Evolutionary conservation across 2,888 invertebrate genomes (phyloP), one percentile per base, ranked within the genome.

Genomic region (Metopia argyrocephala): DNA sequence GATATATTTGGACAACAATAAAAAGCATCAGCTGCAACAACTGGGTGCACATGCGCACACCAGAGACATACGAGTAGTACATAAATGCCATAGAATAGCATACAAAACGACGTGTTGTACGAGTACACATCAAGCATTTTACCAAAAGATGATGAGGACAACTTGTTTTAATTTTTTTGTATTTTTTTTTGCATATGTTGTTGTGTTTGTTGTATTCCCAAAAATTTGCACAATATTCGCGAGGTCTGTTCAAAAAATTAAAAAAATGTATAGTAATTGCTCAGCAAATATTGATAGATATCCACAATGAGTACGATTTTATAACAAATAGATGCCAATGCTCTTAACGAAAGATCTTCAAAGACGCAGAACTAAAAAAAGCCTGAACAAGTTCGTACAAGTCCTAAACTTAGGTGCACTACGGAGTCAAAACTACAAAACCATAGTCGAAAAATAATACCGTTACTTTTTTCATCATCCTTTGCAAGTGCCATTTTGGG

Each of bases 31-130:
- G 74, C 79, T 73, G 66, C 75, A 74, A 70, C 65, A 79, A 62
- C 82, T 84, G 83, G n/a, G n/a, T 85, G 87, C 79, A 84, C 87
- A 86, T 86, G 87, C 87, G 86, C 87, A 78, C 70, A 25, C 74
- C 54, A 75, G 57, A 48, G 12, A 31, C 12, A 31, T 12, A n/a
- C 31, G 12, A 31, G 12, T 12, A 12, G 15, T 20, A 18, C 31
- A 21, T 25, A 3, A 5, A 20, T 28, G 20, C n/a, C 52, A 21
- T 54, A 20, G 12, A 9, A 71, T 76, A 54, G 59, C 61, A 62
- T 73, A 48, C 73, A 56, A 48, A 76, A 74, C 78, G 69, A 69
- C 54, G 62, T 78, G 70, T 9, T 9, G 38, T 15, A 38, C 38
- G 15, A 12, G 12, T 70, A 78, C 54, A 78, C 78, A 76, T 73